These are phyloP conservation scores for Augochlora pura DNA, from an alignment of 1,140 invertebrate species.

Conservation along the genomic window DNA sequence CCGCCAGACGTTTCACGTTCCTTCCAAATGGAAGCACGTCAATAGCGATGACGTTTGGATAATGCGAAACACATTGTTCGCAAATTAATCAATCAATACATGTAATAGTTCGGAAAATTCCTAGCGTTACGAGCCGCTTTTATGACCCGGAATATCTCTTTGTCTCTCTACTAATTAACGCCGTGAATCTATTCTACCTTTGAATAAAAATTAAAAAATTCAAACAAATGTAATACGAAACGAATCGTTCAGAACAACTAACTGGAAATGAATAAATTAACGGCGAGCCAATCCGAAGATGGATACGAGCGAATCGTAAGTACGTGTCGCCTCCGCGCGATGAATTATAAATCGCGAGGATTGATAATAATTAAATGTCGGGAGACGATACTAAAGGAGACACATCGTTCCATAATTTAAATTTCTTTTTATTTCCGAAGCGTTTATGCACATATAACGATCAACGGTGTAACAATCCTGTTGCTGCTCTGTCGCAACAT, in stretches of 20 bases:
- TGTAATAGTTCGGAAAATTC: too few relatives aligned
- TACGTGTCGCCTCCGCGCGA: background rate
- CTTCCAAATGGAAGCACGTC: background rate
- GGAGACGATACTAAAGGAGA: background rate
- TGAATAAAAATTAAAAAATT: too few relatives aligned
- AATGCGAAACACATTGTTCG: background rate
- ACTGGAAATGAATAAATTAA: too few relatives aligned
- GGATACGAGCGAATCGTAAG: too few relatives aligned
- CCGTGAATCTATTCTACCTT: too few relatives aligned
- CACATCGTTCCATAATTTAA: constrained; percentile 22
- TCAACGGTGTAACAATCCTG: constrained; percentile 60
- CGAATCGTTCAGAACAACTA: too few relatives aligned
- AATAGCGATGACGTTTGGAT: background rate
- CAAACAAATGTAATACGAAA: too few relatives aligned
- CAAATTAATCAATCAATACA: background rate
- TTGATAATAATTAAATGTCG: background rate
- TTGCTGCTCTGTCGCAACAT: constrained; percentile 37
- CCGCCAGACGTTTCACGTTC: background rate
- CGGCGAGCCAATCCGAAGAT: too few relatives aligned
- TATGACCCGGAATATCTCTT: too few relatives aligned
- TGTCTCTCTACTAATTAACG: too few relatives aligned
- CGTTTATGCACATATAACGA: constrained; percentile 61
- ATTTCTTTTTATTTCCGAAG: constrained; percentile 58
- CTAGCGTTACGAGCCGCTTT: too few relatives aligned
- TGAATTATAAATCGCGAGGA: background rate